Evolutionary conservation across 2,113 vertebrate genomes (phyloP).

Genomic region (Bolborhynchus lineola): DNA sequence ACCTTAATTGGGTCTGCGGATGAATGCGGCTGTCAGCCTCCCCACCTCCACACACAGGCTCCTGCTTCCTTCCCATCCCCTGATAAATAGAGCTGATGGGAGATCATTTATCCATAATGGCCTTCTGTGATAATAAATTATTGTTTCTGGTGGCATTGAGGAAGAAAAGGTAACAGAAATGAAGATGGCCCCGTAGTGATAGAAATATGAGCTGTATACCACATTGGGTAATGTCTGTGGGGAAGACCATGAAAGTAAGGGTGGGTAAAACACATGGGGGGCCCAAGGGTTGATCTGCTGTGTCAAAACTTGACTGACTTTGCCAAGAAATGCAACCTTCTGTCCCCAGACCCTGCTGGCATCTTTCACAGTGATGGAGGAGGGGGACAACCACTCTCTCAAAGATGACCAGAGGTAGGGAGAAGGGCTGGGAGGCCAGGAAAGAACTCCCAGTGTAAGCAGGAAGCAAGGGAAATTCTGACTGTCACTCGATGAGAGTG

Average conservation of each 20-base stretch:
- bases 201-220: background rate
- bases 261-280: background rate
- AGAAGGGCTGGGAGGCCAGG: background rate
- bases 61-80: background rate
- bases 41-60: background rate
- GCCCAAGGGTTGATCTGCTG: background rate
- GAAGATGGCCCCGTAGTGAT: rapidly evolving
- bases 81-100: background rate
- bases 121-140: background rate
- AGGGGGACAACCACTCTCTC: rapidly evolving
- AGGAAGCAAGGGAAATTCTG: background rate
- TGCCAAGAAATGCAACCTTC: background rate
- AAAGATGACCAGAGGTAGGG: background rate
- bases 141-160: background rate
- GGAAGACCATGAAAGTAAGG: background rate
- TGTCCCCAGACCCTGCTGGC: background rate
- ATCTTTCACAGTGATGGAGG: background rate
- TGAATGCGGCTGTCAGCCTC: background rate
- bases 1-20: background rate
- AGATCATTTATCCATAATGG: background rate
- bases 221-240: background rate
- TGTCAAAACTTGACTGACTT: background rate
- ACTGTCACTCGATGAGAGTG: background rate
- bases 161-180: background rate
- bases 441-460: background rate